Evolutionary conservation across 2,888 invertebrate genomes (phyloP).

Genomic region (Nyleta sp.): DNA sequence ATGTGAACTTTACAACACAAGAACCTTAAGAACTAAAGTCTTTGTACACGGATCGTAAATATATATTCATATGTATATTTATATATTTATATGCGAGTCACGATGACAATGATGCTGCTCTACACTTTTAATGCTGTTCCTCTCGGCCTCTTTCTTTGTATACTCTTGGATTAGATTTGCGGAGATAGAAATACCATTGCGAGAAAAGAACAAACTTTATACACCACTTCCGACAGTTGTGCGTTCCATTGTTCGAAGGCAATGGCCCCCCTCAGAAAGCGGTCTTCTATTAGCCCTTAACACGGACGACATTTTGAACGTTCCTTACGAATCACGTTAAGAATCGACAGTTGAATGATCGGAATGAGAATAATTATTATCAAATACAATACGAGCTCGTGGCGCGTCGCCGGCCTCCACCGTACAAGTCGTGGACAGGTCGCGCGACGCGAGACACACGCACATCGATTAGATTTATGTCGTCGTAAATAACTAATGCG

Average conservation of each 20-base stretch:
- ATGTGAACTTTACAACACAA: constrained; percentile 83
- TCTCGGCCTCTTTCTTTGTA: background rate
- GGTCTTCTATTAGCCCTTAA: constrained; percentile 42
- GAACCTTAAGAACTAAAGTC: constrained; percentile 80
- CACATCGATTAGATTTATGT: constrained; percentile 79
- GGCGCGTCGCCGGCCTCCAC: constrained; percentile 21
- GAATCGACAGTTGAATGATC: constrained; percentile 52
- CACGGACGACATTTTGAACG: constrained; percentile 52
- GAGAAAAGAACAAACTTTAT: constrained; percentile 44
- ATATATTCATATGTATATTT: constrained; percentile 64
- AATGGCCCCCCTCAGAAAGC: constrained; percentile 29
- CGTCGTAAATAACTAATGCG: constrained; percentile 78
- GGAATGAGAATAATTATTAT: constrained; percentile 51
- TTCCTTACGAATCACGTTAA: constrained; percentile 49
- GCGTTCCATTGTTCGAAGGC: constrained; percentile 45
- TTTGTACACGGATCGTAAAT: constrained; percentile 82
- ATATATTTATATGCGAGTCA: constrained; percentile 64
- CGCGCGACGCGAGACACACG: constrained; percentile 76
- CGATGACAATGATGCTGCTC: constrained; percentile 49
- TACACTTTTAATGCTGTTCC: background rate
- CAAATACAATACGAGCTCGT: constrained; percentile 42
- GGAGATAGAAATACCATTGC: constrained; percentile 47
- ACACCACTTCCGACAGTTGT: constrained; percentile 51
- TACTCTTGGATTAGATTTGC: constrained; percentile 19
- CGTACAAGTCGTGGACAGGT: constrained; percentile 51